Conservation (phyloP, 2,797 vertebrate species). For the Hydrophis major region DNA sequence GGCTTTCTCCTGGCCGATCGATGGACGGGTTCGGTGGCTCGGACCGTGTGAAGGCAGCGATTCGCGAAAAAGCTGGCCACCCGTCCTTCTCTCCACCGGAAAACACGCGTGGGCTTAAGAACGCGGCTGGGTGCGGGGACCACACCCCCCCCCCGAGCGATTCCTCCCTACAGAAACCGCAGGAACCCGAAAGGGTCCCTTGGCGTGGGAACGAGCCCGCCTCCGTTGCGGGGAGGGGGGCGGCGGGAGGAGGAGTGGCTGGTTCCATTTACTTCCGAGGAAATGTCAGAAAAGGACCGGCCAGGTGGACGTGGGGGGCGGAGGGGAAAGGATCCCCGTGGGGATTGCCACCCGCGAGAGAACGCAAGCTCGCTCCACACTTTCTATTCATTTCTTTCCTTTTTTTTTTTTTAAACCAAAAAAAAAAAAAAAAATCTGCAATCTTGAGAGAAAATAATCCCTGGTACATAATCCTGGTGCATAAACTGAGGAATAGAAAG, state of each 20-base stretch:
- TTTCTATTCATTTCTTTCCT: conserved; percentile 18
- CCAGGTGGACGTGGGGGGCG: not conserved
- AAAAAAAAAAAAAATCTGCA: not conserved
- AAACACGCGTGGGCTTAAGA: not conserved
- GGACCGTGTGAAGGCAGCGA: not conserved
- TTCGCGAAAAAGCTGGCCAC: no score
- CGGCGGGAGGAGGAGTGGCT: no score
- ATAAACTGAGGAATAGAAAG: no score
- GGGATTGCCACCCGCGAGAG: not conserved
- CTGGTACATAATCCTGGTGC: not conserved
- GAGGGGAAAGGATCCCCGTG: not conserved
- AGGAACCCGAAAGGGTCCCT: not conserved
- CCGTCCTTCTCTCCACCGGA: not conserved
- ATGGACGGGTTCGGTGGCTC: no score
- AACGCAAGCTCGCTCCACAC: conserved; percentile 9
- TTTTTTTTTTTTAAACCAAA: not conserved
- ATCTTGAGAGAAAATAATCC: not conserved
- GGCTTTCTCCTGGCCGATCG: not conserved
- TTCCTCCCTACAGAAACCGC: not conserved
- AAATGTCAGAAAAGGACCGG: not conserved
- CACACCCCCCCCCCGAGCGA: not conserved
- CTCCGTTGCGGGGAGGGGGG: no score
- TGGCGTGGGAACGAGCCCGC: no score
- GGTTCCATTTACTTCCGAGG: not conserved
- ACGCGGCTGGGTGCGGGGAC: no score